A percentile compares a stretch with the other conserved stretches of the same genome.
Evolutionary conservation across 2,113 vertebrate genomes (phyloP).

Genomic region (Oreotrochilus melanogaster): DNA sequence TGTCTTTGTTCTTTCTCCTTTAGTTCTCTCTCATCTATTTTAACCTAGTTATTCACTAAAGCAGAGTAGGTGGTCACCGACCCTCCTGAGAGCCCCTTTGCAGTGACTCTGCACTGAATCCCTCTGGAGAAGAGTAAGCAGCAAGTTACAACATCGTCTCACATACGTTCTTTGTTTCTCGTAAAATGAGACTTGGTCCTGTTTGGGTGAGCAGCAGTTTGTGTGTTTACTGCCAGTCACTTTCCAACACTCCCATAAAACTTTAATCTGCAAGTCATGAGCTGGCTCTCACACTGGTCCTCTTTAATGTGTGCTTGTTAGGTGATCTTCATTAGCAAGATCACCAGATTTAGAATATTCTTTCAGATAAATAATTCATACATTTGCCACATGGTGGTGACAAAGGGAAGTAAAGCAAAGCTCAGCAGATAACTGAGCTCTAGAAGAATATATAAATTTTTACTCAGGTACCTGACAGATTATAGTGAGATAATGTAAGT

Average conservation of each 20-base stretch:
- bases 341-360: not conserved
- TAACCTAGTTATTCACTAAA: not conserved
- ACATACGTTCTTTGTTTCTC: accelerated
- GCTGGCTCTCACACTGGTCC: not conserved
- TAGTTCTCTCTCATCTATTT: not conserved
- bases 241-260: not conserved
- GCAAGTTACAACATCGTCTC: not conserved
- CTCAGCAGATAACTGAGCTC: too few relatives aligned
- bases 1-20: not conserved
- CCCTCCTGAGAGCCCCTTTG: not conserved
- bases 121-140: not conserved
- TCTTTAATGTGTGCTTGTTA: not conserved
- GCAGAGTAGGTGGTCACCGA: too few relatives aligned
- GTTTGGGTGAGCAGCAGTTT: not conserved
- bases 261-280: not conserved
- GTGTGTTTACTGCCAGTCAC: not conserved
- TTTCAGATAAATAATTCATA: not conserved
- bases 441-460: accelerated
- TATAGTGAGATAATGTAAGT: too few relatives aligned
- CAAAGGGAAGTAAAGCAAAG: not conserved
- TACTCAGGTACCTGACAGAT: too few relatives aligned
- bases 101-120: accelerated
- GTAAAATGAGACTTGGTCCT: not conserved
- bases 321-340: not conserved
- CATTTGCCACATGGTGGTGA: constrained; percentile 11